A percentile compares a stretch with the other conserved stretches of the same genome.
phyloP scores from a whole-genome alignment of 2,888 invertebrate genomes.

The Ceriagrion tenellum region DNA sequence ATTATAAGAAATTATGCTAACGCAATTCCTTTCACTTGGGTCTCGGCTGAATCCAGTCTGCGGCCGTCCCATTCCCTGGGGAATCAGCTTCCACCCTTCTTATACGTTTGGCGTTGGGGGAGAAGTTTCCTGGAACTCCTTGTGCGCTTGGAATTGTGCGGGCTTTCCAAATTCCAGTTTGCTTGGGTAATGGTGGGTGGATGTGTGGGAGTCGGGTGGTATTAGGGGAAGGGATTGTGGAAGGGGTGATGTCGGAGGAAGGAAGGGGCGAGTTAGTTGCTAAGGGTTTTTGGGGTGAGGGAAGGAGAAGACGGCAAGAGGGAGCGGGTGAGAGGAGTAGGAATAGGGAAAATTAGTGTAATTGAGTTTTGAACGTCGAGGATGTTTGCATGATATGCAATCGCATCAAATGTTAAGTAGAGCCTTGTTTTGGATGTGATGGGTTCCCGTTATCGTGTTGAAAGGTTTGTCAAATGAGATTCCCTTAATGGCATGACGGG shows the following conservation, averaged over 20 bases:
- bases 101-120: not conserved
- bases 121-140: not conserved
- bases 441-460: constrained; percentile 30
- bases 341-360: constrained; percentile 38
- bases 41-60: not conserved
- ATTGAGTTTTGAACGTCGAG: constrained; percentile 24
- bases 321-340: not conserved
- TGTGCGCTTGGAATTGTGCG: constrained; percentile 23
- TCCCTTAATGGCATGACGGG: constrained; percentile 22
- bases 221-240: not conserved
- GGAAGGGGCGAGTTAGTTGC: not conserved
- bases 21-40: not conserved
- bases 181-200: constrained; percentile 16
- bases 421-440: constrained; percentile 35
- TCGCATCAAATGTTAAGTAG: constrained; percentile 42
- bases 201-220: not conserved
- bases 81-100: not conserved
- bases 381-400: constrained; percentile 38
- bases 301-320: not conserved
- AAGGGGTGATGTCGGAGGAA: no score
- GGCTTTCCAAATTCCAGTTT: constrained; percentile 44
- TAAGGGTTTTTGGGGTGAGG: not conserved
- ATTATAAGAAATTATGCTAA: constrained; percentile 21
- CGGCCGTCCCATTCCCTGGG: not conserved
- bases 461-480: constrained; percentile 45